Evolutionary conservation across 2,797 vertebrate species (phyloP), one percentile per base, ranked within the genome.

Genomic region (Macroramphosus scolopax): DNA sequence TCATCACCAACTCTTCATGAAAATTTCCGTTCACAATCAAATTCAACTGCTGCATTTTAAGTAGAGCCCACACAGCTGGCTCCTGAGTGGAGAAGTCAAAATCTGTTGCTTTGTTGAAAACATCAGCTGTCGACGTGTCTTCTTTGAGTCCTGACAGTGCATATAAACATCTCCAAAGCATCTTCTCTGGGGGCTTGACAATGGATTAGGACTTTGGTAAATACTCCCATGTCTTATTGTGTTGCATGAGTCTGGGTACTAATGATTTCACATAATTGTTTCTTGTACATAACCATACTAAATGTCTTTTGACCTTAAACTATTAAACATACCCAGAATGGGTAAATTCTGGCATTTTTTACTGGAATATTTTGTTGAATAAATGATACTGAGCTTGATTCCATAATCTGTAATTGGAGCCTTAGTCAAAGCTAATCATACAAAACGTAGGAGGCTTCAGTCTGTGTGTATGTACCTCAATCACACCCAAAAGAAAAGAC

Each of bases 71-170:
- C 57, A 40, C 14, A 50, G 45, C 43, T 51, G 47, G 29, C 33
- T 48, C n/a, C 22, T 46, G 39, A 30, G 48, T 33, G 40, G 22
- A 52, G n/a, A 12, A 61, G 36, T 38, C 46, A 52, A 63, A 63
- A 60, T 39, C 45, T 36, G 63, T 33, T 56, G 55, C 57, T 71
- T 63, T 67, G 55, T 74, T 2, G 0, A 55, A 48, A 32, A 9
- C 24, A 22, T 74, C 70, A 71, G 51, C 52, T 58, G 70, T 66
- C 70, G 58, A 14, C 32, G 4, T 3, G 12, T 46, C 34, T 6
- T 6, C 1, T 49, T 33, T 20, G 32, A 32, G 25, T 9, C 36
- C 34, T 68, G 45, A 67, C 55, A 53, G 44, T 51, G 26, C 37
- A 59, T 39, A 66, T 42, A 61, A 52, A 50, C 25, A 54, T 51